These are phyloP conservation scores for Ictalurus punctatus DNA, from an alignment of 2,113 vertebrate species.

Conservation along the genomic window DNA sequence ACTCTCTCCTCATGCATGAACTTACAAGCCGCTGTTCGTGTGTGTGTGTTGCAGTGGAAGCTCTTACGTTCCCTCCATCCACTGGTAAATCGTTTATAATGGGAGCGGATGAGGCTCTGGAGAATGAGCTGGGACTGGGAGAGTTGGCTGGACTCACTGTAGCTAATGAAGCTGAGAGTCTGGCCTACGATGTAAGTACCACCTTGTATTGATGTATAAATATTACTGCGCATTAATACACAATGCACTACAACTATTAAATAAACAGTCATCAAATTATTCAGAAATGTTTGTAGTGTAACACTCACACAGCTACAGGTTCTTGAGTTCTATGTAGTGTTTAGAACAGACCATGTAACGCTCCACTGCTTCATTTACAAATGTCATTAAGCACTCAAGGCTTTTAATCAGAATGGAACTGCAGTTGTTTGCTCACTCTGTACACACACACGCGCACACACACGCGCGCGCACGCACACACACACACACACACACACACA, in stretches of 20 bases:
- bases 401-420: background rate
- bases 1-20: background rate
- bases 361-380: background rate
- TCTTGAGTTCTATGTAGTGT: background rate
- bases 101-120: constrained; percentile 90
- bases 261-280: background rate
- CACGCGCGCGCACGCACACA: background rate
- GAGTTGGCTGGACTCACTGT: constrained; percentile 96
- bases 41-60: constrained; percentile 81
- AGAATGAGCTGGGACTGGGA: constrained; percentile 92
- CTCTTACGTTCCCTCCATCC: constrained; percentile 92
- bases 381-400: background rate
- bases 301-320: background rate
- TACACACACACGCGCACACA: background rate
- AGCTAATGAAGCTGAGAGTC: constrained; percentile 93
- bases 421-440: background rate
- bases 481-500: background rate
- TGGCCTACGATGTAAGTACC: constrained; percentile 90
- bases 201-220: background rate
- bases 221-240: background rate
- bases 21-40: constrained; percentile 32
- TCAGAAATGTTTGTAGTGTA: background rate
- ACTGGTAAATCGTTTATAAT: constrained; percentile 97
- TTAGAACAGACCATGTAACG: background rate
- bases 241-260: background rate